Base-by-base conservation (phyloP, 1,140 invertebrate genomes). In the Drosophila nasuta region DNA sequence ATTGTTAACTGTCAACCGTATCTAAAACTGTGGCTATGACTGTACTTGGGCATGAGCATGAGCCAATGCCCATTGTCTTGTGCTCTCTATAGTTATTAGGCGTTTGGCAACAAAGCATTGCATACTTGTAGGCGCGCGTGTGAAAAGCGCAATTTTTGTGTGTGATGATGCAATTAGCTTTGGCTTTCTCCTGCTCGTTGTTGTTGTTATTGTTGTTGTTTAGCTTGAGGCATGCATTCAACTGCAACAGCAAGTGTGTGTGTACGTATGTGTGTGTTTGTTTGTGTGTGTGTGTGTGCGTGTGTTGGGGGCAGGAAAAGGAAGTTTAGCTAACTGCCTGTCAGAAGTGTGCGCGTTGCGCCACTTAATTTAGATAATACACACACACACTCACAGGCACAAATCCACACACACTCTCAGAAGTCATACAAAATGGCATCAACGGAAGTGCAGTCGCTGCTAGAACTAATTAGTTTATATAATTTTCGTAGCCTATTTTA, bases 281-380 rank as follows among this genome's bases (percentile, higher is more conserved):
- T 51, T 43, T 35, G 79, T 35, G 59, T 76, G 52, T 25, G 67
- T n/a, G 67, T n/a, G 35, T 58, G 51, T 28, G 69, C 35, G 46
- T 60, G 13, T 38, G 43, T 66, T 28, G 28, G 46, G 60, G 51
- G 59, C 85, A 88, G 83, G 80, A 88, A 88, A 88, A 88, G 83
- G 83, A 88, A 88, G 83, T 79, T 64, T 66, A 78, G 75, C 78
- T 77, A 77, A 77, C 68, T 73, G 75, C 59, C 68, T 68, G 63
- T 49, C 65, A 74, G 46, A 74, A 66, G 58, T 41, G 59, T 52
- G 64, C 68, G 72, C 41, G 46, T 38, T 81, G 86, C 78, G 65
- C 81, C 86, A 89, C 85, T 89, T 89, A 89, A 79, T 85, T 89
- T 81, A 85, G 75, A 90, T 89, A 90, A 90, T 89, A 90, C 62